phyloP scores from a whole-genome alignment of 2,888 invertebrate species.

The Metopia argyrocephala region DNA sequence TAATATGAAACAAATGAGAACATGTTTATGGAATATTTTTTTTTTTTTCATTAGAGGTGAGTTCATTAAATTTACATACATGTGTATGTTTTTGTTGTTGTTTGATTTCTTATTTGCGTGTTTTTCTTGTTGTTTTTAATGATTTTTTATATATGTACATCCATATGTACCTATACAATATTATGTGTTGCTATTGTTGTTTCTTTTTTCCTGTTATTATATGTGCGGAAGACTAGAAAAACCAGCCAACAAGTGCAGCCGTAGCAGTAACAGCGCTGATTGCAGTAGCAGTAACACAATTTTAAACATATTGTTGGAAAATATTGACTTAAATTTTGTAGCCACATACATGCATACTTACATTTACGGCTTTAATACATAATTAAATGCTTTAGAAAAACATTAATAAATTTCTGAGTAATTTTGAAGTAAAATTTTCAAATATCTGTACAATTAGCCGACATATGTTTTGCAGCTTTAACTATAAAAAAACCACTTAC shows the following conservation, averaged over 20 bases:
- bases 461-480: constrained; percentile 15
- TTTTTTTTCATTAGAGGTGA: too few relatives aligned
- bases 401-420: constrained; percentile 1
- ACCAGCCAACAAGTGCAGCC: constrained; percentile 59
- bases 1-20: too few relatives aligned
- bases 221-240: constrained; percentile 47
- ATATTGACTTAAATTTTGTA: constrained; percentile 20
- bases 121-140: not conserved
- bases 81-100: too few relatives aligned
- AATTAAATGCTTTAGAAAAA: not conserved
- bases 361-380: not conserved
- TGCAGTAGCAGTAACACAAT: constrained; percentile 1
- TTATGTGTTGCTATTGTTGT: constrained; percentile 11
- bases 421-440: not conserved
- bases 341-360: constrained; percentile 5
- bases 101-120: too few relatives aligned
- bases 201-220: not conserved
- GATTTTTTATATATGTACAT: not conserved
- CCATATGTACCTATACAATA: too few relatives aligned
- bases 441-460: not conserved
- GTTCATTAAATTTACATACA: too few relatives aligned
- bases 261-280: not conserved
- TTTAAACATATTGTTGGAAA: constrained; percentile 58
- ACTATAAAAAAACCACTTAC: not conserved
- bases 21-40: too few relatives aligned